Conservation (phyloP, 2,797 vertebrate genomes). For the Ceryle rudis region DNA sequence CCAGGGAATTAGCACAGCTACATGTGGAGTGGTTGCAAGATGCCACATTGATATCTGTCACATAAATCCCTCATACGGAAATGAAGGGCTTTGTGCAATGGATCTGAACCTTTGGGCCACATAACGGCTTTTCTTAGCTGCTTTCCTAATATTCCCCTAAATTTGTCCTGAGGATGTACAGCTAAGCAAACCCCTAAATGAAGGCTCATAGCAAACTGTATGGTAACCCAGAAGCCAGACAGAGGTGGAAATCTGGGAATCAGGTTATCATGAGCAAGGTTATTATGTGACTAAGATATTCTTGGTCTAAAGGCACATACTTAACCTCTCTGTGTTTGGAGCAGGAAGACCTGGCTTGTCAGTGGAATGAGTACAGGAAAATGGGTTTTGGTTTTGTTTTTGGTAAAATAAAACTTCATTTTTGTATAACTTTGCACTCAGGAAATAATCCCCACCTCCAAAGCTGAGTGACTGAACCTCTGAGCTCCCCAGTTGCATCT, state of each 20-base stretch:
- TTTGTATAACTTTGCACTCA: not conserved
- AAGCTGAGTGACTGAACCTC: not conserved
- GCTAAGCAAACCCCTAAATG: not conserved
- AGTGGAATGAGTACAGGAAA: not conserved
- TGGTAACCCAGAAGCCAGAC: not conserved
- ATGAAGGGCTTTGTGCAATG: not conserved
- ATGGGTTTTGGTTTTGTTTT: not conserved
- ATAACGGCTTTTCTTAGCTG: not conserved
- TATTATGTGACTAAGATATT: not conserved
- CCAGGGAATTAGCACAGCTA: slow-evolving; percentile 28
- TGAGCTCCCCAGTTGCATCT: not conserved
- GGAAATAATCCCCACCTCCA: not conserved
- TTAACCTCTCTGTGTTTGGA: not conserved
- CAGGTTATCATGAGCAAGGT: not conserved
- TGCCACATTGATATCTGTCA: not conserved
- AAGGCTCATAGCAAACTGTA: not conserved
- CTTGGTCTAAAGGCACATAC: not conserved
- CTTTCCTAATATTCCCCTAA: not conserved
- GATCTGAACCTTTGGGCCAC: not conserved
- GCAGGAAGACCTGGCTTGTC: not conserved
- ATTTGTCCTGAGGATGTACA: not conserved
- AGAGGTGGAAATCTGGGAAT: not conserved
- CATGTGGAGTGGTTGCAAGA: not conserved
- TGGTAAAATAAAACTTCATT: not conserved
- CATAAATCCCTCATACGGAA: not conserved